Conservation (phyloP, 1,140 invertebrate species). For the Pseudomyrmex cubaensis region DNA sequence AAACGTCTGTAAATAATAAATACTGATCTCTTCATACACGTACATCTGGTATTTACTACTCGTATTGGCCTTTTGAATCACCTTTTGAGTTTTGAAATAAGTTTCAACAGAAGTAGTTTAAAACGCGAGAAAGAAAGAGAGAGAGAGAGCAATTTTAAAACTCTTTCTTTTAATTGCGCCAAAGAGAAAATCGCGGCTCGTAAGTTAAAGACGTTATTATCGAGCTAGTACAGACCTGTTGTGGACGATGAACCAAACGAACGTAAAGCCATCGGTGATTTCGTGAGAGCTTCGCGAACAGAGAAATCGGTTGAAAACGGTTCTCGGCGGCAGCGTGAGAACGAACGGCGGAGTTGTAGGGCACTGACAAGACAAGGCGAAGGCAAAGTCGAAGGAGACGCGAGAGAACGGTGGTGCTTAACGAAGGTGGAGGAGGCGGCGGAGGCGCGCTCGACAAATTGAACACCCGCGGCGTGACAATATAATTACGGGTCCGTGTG, state of each 20-base stretch:
- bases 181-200: background rate
- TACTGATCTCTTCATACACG: too few relatives aligned
- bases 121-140: too few relatives aligned
- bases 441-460: constrained; percentile 70
- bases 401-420: constrained; percentile 38
- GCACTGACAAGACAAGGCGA: constrained; percentile 36
- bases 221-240: background rate
- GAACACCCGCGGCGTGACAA: constrained; percentile 74
- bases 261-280: constrained; percentile 2
- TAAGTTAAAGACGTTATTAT: constrained; percentile 23
- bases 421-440: constrained; percentile 61
- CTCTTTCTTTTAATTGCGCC: background rate
- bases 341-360: constrained; percentile 51
- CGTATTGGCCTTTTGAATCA: too few relatives aligned
- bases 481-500: constrained; percentile 69
- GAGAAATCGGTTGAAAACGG: constrained; percentile 16
- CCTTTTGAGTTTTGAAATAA: too few relatives aligned
- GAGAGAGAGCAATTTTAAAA: too few relatives aligned
- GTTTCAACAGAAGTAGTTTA: too few relatives aligned
- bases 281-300: constrained; percentile 6
- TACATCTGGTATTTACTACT: too few relatives aligned
- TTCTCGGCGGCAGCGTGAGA: constrained; percentile 59
- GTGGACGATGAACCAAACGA: background rate
- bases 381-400: constrained; percentile 8
- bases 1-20: too few relatives aligned